Percentiles rank a stretch among this genome's conserved stretches.
Evolutionary conservation across 1,140 invertebrate species (phyloP).

Genomic region (Heliconius hewitsoni): DNA sequence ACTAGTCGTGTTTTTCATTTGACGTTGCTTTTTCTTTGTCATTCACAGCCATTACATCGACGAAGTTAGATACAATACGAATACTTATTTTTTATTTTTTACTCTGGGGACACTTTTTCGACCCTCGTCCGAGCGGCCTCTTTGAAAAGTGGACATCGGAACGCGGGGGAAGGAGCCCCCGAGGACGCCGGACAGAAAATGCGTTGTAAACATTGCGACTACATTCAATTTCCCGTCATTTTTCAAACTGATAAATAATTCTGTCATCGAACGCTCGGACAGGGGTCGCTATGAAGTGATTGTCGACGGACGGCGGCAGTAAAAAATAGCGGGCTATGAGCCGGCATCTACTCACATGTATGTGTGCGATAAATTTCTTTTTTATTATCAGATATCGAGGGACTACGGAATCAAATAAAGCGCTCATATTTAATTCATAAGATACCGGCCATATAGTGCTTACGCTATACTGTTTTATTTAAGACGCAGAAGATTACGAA

Average conservation of each 20-base stretch:
- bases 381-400: slow-evolving; percentile 82
- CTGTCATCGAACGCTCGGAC: slow-evolving; percentile 80
- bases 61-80: slow-evolving; percentile 74
- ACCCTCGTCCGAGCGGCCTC: slow-evolving; percentile 81
- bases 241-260: slow-evolving; percentile 83
- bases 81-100: slow-evolving; percentile 81
- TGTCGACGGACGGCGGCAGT: slow-evolving; percentile 72
- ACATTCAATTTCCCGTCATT: slow-evolving; percentile 83
- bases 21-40: slow-evolving; percentile 67
- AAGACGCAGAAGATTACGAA: slow-evolving; percentile 75
- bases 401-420: slow-evolving; percentile 81
- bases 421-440: slow-evolving; percentile 82
- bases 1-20: slow-evolving; percentile 55
- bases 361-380: slow-evolving; percentile 80
- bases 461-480: slow-evolving; percentile 78
- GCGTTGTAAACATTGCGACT: slow-evolving; percentile 82
- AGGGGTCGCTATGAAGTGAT: slow-evolving; percentile 81
- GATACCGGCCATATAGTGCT: slow-evolving; percentile 77
- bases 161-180: slow-evolving; percentile 78
- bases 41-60: slow-evolving; percentile 64
- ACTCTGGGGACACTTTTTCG: slow-evolving; percentile 81
- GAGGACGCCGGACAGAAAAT: slow-evolving; percentile 80
- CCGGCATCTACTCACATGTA: slow-evolving; percentile 55
- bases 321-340: slow-evolving; percentile 77
- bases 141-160: slow-evolving; percentile 82